Base-by-base conservation (phyloP, 2,797 vertebrate genomes). In the Ara ararauna region DNA sequence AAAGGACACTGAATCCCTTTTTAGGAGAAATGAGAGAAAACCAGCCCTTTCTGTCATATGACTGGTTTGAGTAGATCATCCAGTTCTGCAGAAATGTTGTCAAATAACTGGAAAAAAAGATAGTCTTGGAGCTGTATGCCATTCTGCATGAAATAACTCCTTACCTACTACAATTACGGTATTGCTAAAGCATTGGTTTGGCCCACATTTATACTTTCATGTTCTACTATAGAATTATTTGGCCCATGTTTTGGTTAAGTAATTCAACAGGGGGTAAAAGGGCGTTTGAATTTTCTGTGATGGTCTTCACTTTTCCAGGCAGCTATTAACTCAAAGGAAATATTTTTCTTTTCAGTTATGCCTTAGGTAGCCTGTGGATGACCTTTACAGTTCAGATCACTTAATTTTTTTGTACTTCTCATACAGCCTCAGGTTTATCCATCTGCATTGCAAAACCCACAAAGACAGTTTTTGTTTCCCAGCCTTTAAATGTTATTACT, bases 401-500 rank as follows among this genome's bases (percentile, higher is more conserved):
- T 90, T 78, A 86, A 71, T 62, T 90, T 93, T 20, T 20, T 34
- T 73, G 9, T 50, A 34, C 90, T 96, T 95, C 50, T 66, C 56
- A 90, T 34, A 85, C 40, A 95, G 87, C 72, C 88, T 91, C 76
- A 79, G 68, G 42, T 96, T 68, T 73, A 90, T 94, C 50, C 26
- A 36, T 95, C 86, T 92, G 70, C 72, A 76, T 90, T 80, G 79
- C 61, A 80, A 91, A 94, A 85, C 26, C 15, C 56, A 87, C 10
- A 74, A 58, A 75, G 70, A 64, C 21, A 32, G 53, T 76, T 95
- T 78, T 38, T 17, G 5, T 74, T 93, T 78, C 53, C 40, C 26
- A 71, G 47, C 66, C 51, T 29, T 91, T 79, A 72, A 86, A 85
- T 61, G 58, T 56, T 89, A 29, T 88, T 84, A 61, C 64, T 85